Evolutionary conservation across 2,113 vertebrate species (phyloP).

Genomic region (Ceratotherium simum): DNA sequence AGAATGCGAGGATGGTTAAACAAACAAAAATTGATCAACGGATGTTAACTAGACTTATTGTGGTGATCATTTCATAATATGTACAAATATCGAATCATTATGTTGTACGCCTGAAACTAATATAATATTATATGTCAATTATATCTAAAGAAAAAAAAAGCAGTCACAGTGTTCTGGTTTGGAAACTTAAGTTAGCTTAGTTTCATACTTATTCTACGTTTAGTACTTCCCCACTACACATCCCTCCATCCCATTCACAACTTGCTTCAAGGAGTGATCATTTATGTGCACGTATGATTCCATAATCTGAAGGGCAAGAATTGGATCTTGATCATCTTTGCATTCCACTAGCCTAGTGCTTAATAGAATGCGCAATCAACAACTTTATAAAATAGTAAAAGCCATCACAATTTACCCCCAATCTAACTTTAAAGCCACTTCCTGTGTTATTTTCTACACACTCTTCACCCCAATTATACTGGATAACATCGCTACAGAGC

Average conservation of each 20-base stretch:
- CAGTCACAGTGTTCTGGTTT: not conserved
- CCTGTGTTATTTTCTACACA: not conserved
- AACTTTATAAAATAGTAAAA: not conserved
- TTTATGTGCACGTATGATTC: not conserved
- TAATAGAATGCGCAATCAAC: not conserved
- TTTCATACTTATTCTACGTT: no score
- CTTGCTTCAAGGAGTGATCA: not conserved
- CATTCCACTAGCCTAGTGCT: not conserved
- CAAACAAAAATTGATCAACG: not conserved
- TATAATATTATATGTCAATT: not conserved
- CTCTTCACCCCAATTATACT: not conserved
- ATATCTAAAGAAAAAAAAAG: not conserved
- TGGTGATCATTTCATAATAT: not conserved
- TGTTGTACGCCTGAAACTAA: not conserved
- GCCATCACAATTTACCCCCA: not conserved
- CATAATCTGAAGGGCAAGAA: not conserved
- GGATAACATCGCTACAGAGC: not conserved
- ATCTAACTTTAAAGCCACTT: not conserved
- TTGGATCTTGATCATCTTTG: not conserved
- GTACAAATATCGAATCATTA: not conserved
- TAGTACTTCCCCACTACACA: not conserved
- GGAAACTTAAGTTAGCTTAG: not conserved
- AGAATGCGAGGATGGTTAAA: not conserved
- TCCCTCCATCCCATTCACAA: not conserved
- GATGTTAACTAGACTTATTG: not conserved